These are phyloP conservation scores for Penaeus vannamei DNA, from an alignment of 1,140 invertebrate genomes.

Conservation along the genomic window DNA sequence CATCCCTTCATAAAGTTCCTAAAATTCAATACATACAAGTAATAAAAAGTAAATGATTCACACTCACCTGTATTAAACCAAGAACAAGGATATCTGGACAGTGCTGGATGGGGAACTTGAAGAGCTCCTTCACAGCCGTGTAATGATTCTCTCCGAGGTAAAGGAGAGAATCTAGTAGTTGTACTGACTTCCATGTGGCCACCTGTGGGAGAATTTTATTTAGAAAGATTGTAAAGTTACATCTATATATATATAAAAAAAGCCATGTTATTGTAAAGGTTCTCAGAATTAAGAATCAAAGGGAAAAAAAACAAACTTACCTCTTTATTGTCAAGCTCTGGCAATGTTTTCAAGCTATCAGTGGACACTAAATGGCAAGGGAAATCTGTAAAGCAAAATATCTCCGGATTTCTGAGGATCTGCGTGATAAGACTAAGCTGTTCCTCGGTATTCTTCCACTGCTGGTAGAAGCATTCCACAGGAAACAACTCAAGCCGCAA, in stretches of 20 bases:
- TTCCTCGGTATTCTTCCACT: constrained; percentile 90
- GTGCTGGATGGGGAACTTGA: constrained; percentile 92
- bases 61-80: constrained; percentile 86
- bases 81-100: constrained; percentile 94
- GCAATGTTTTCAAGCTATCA: constrained; percentile 91
- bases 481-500: constrained; percentile 82
- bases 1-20: neutral
- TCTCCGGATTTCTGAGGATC: constrained; percentile 90
- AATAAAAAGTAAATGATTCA: neutral
- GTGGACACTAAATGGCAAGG: constrained; percentile 87
- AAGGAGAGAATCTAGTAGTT: constrained; percentile 90
- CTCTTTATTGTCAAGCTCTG: constrained; percentile 93
- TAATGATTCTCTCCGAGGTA: constrained; percentile 89
- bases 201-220: constrained; percentile 72
- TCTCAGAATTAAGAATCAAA: no score
- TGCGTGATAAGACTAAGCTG: constrained; percentile 89
- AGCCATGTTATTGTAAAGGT: no score
- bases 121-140: constrained; percentile 87
- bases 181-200: constrained; percentile 80
- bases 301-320: constrained; percentile 72
- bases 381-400: constrained; percentile 95
- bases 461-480: constrained; percentile 88
- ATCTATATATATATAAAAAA: neutral
- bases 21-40: neutral
- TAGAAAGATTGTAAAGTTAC: neutral